phyloP scores from a whole-genome alignment of 2,797 vertebrate genomes.

The Spinus pinus region DNA sequence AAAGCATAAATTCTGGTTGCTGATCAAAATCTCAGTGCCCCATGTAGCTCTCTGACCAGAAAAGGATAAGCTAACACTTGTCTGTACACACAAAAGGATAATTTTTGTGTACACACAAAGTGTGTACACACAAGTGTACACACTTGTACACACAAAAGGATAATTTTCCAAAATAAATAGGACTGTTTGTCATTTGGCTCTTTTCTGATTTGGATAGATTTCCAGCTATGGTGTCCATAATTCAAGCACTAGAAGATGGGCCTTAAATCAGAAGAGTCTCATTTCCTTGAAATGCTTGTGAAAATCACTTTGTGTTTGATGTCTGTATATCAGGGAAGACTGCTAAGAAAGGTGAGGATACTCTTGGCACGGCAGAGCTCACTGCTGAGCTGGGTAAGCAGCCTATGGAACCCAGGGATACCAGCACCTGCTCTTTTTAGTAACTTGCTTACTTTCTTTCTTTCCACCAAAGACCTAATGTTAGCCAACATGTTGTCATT shows the following conservation, averaged over 20 bases:
- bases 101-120: too few species aligned
- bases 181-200: neutral
- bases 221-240: neutral
- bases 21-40: neutral
- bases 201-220: neutral
- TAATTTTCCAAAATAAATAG: neutral
- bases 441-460: neutral
- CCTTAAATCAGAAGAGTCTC: neutral
- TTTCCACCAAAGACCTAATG: neutral
- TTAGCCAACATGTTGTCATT: neutral
- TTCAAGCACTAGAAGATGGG: neutral
- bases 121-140: too few species aligned
- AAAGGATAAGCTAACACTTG: neutral
- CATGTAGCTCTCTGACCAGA: neutral
- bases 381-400: neutral
- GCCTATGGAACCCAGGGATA: neutral
- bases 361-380: neutral
- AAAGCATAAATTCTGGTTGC: neutral
- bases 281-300: neutral
- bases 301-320: neutral
- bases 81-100: neutral
- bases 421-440: neutral
- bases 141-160: neutral
- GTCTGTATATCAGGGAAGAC: neutral
- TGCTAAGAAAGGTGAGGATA: neutral